Evolutionary conservation across 2,797 vertebrate species (phyloP).

Genomic region (Gila robusta): DNA sequence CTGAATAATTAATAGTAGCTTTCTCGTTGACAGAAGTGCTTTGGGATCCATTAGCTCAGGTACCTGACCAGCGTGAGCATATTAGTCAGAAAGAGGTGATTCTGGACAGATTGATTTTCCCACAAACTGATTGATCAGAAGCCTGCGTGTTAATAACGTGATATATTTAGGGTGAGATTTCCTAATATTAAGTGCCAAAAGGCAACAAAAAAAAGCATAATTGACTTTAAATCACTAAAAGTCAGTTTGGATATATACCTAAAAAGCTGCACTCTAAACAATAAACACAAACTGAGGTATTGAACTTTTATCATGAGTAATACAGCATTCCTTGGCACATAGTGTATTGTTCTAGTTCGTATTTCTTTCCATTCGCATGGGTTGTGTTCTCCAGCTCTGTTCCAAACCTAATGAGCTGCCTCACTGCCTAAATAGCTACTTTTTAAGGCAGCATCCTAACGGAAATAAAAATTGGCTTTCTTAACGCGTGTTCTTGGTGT

Average conservation of each 20-base stretch:
- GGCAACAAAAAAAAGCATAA: neutral
- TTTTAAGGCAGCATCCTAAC: neutral
- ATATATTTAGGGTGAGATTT: conserved; percentile 75
- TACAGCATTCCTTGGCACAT: neutral
- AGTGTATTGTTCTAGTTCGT: neutral
- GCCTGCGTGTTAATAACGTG: conserved; percentile 75
- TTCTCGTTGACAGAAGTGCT: conserved; percentile 78
- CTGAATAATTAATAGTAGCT: conserved; percentile 81
- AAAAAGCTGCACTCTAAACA: neutral
- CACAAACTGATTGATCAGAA: conserved; percentile 71
- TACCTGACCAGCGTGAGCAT: conserved; percentile 72
- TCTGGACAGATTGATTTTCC: conserved; percentile 72
- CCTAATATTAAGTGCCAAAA: conserved; percentile 52
- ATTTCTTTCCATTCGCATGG: neutral
- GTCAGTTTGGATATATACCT: neutral
- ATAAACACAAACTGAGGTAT: neutral
- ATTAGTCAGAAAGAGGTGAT: conserved; percentile 76
- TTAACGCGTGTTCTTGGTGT: neutral
- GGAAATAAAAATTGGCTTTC: conserved; percentile 10
- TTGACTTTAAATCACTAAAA: neutral
- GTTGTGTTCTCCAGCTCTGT: neutral
- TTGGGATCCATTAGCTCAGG: conserved; percentile 77
- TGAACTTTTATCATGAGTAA: neutral
- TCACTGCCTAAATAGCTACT: conserved; percentile 2
- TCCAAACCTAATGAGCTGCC: conserved; percentile 19